A percentile compares a stretch with the other conserved stretches of the same genome.
phyloP scores from a whole-genome alignment of 1,140 invertebrate species.

The Proctacanthus coquilletti region DNA sequence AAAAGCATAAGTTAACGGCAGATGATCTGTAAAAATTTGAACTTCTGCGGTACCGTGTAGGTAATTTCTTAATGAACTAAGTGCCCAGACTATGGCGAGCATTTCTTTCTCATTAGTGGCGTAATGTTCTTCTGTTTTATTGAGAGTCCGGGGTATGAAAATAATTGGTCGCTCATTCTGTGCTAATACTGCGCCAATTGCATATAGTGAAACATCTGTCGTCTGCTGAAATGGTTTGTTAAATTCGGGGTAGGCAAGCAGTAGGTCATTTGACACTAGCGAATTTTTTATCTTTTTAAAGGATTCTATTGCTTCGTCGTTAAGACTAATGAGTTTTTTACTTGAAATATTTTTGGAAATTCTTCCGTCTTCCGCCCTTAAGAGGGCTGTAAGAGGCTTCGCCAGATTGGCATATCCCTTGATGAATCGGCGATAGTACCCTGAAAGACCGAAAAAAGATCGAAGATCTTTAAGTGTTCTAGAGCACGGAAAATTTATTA shows the following conservation, averaged over 20 bases:
- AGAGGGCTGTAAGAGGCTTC: conserved; percentile 5
- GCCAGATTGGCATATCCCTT: conserved; percentile 6
- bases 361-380: conserved; percentile 6
- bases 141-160: conserved; percentile 21
- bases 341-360: neutral
- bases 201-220: conserved; percentile 15
- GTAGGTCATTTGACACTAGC: conserved; percentile 20
- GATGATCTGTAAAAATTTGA: conserved; percentile 15
- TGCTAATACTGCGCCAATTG: conserved; percentile 14
- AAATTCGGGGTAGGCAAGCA: conserved; percentile 26
- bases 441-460: conserved; percentile 6
- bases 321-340: conserved; percentile 4
- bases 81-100: conserved; percentile 19
- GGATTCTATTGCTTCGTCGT: conserved; percentile 11
- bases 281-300: conserved; percentile 27
- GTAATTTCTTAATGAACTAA: conserved; percentile 22
- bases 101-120: conserved; percentile 15
- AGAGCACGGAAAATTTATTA: conserved; percentile 6
- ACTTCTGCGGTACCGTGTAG: conserved; percentile 19
- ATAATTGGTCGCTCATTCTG: conserved; percentile 19
- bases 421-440: conserved; percentile 7
- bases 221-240: conserved; percentile 14
- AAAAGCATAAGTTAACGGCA: conserved; percentile 27
- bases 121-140: conserved; percentile 17
- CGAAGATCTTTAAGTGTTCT: conserved; percentile 7